Conservation (phyloP, 2,888 invertebrate genomes). For the Ecdyonurus torrentis region DNA sequence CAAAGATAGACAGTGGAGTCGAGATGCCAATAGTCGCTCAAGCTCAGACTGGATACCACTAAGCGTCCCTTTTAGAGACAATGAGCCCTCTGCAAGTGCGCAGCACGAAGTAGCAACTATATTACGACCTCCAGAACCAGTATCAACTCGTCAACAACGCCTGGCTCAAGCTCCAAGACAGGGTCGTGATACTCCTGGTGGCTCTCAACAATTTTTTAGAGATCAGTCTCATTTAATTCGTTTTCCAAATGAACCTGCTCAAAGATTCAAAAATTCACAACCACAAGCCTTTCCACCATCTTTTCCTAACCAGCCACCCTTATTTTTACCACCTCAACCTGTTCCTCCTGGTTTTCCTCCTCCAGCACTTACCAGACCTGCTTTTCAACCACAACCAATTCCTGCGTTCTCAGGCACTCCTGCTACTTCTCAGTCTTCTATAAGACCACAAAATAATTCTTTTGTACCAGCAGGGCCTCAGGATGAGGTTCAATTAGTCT, state of each 20-base stretch:
- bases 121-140: neutral
- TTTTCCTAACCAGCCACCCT: neutral
- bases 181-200: neutral
- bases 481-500: conserved; percentile 55
- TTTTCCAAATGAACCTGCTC: neutral
- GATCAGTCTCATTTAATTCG: neutral
- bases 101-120: neutral
- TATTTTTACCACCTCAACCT: neutral
- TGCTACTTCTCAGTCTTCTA: neutral
- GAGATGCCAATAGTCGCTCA: too few relatives aligned
- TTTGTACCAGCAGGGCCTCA: neutral
- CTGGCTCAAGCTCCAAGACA: neutral
- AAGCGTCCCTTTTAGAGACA: neutral
- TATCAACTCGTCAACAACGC: neutral
- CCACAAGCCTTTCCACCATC: neutral
- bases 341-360: neutral
- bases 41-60: neutral
- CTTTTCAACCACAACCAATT: neutral
- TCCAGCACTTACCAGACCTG: neutral
- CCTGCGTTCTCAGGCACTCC: neutral
- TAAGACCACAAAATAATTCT: neutral
- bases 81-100: neutral
- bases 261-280: neutral
- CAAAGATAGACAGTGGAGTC: neutral
- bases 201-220: neutral